These are phyloP conservation scores for Cynoglossus semilaevis DNA, from an alignment of 2,113 vertebrate genomes.

Conservation along the genomic window DNA sequence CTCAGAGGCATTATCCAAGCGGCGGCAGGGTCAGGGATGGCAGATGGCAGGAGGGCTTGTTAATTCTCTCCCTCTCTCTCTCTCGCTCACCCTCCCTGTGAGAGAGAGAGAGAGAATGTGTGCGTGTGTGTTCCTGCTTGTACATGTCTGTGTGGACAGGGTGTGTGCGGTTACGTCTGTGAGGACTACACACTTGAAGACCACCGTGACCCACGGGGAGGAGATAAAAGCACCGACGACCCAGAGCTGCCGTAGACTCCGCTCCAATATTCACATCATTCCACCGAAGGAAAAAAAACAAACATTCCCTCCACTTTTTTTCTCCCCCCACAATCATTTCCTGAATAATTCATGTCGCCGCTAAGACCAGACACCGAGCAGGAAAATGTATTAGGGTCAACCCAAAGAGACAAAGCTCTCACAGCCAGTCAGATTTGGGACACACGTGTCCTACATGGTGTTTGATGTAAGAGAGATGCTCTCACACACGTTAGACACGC, in stretches of 20 bases:
- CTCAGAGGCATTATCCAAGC: slow-evolving; percentile 67
- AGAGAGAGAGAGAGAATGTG: slow-evolving; percentile 5
- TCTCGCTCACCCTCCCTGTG: neutral
- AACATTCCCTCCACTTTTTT: slow-evolving; percentile 29
- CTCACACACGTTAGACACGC: slow-evolving; percentile 35
- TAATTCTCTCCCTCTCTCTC: slow-evolving; percentile 9
- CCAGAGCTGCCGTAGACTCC: slow-evolving; percentile 16
- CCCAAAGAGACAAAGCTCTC: slow-evolving; percentile 36
- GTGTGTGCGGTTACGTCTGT: slow-evolving; percentile 28
- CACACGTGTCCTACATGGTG: slow-evolving; percentile 40
- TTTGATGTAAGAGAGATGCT: slow-evolving; percentile 29
- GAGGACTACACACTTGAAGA: slow-evolving; percentile 32
- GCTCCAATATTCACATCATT: slow-evolving; percentile 23
- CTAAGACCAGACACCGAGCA: slow-evolving; percentile 55
- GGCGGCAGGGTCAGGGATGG: slow-evolving; percentile 55
- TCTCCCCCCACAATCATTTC: slow-evolving; percentile 59
- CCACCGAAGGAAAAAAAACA: slow-evolving; percentile 27
- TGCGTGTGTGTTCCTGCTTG: neutral
- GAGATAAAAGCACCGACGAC: neutral
- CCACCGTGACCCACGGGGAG: slow-evolving; percentile 32
- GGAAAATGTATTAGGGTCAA: slow-evolving; percentile 69
- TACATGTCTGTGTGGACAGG: neutral
- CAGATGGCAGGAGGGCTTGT: slow-evolving; percentile 53
- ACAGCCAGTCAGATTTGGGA: slow-evolving; percentile 50
- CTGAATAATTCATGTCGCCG: slow-evolving; percentile 64